phyloP scores from a whole-genome alignment of 1,140 invertebrate species.

The Gonatopus flavifemur region DNA sequence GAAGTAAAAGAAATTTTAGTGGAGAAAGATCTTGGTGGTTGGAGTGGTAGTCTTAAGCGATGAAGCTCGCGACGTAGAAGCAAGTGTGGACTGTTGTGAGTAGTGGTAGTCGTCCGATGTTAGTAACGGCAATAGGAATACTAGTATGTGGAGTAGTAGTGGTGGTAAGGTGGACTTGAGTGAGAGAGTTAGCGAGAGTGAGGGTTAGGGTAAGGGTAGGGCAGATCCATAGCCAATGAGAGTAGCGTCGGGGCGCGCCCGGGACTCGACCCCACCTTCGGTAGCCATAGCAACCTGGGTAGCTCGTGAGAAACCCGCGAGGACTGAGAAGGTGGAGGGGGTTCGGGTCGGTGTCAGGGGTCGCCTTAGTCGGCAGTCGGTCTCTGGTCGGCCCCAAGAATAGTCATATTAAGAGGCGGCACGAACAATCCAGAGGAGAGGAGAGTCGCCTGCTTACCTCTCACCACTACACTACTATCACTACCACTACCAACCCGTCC shows the following conservation, averaged over 20 bases:
- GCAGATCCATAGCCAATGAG: conserved; percentile 49
- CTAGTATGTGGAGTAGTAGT: conserved; percentile 15
- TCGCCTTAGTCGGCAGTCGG: conserved; percentile 55
- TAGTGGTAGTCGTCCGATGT: no score
- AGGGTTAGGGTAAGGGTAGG: conserved; percentile 27
- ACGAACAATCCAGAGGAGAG: no score
- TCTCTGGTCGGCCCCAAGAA: conserved; percentile 56
- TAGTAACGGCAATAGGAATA: no score
- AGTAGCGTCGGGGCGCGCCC: conserved; percentile 49
- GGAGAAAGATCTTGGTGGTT: no score
- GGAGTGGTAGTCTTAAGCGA: no score
- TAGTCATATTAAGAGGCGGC: conserved; percentile 49
- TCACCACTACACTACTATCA: conserved; percentile 4
- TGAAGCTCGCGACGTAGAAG: no score
- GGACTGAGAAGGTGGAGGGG: conserved; percentile 40
- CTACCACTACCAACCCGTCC: not conserved
- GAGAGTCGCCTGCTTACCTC: conserved; percentile 35
- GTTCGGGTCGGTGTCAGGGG: conserved; percentile 57
- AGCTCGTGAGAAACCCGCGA: conserved; percentile 51
- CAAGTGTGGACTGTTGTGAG: no score
- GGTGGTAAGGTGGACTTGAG: conserved; percentile 21
- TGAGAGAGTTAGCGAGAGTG: no score
- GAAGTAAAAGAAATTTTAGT: no score
- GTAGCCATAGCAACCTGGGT: conserved; percentile 52
- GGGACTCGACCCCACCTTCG: conserved; percentile 56